Base-by-base conservation (phyloP, 2,888 invertebrate genomes). In the Seira sanloemensis region DNA sequence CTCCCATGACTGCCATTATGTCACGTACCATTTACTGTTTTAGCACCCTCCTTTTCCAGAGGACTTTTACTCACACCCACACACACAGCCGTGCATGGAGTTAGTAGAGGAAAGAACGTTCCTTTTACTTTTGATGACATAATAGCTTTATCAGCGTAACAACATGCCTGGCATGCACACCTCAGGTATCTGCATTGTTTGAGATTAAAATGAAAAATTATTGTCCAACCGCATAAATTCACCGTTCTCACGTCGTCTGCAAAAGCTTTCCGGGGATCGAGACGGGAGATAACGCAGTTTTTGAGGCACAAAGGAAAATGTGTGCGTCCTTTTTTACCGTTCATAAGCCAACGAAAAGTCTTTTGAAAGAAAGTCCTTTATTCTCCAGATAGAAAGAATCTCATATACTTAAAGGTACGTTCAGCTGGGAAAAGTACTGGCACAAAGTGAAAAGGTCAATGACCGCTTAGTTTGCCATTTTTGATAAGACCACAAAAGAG, bases 1-100 rank as follows among this genome's bases (percentile, higher is more conserved):
- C 65, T 83, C 46, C 68, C 78, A 25, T 83, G 72, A 74, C 46
- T 74, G 83, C 73, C 73, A 68, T 68, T 77, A 82, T 82, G 83
- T 83, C 83, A 83, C 83, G 83, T 83, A 58, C 68, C 37, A n/a
- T 46, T 77, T 67, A 2, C 62, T 62, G n/a, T 23, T 62, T 62
- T 62, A 62, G 23, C 62, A 21, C 21, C 21, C 62, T 62, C 23
- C n/a, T 75, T 25, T 69, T 58, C n/a, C 73, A 67, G n/a, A 67
- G 62, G n/a, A 23, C 5, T 62, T 62, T 62, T 9, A 21, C 23
- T 23, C 21, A 16, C 62, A 7, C 62, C 62, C 62, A 62, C 23
- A 7, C 19, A 62, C 21, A 4, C 37, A 12, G 5, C 37, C 12
- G 37, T 37, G 5, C 37, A 12, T 12, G n/a, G n/a, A n/a, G n/a